These are phyloP conservation scores for Atopsyche davidsoni DNA, from an alignment of 1,140 invertebrate genomes.

Conservation along the genomic window DNA sequence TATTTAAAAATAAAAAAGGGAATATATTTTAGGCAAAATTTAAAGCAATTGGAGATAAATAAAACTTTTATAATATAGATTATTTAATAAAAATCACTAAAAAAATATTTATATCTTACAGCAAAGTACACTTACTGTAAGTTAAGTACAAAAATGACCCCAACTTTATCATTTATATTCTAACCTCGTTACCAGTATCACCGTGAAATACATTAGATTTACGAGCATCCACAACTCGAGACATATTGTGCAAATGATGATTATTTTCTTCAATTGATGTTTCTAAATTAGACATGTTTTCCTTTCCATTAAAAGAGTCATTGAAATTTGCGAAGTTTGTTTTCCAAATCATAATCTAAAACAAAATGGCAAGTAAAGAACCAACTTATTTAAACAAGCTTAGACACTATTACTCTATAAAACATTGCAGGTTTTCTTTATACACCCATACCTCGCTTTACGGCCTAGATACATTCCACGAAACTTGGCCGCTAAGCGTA, in stretches of 20 bases:
- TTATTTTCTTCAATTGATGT: constrained; percentile 3
- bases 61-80: neutral
- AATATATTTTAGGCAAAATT: neutral
- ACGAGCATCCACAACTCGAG: constrained; percentile 25
- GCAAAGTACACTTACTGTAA: neutral
- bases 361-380: constrained; percentile 15
- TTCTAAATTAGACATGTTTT: constrained; percentile 17
- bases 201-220: constrained; percentile 23
- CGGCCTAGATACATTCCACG: no score
- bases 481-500: no score
- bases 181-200: constrained; percentile 19
- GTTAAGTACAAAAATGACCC: neutral
- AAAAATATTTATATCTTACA: neutral
- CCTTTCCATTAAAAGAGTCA: constrained; percentile 19
- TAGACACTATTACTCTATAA: neutral
- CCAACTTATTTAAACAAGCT: neutral
- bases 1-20: neutral
- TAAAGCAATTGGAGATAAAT: neutral
- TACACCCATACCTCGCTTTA: no score
- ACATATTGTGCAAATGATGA: constrained; percentile 4
- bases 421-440: no score
- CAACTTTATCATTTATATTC: constrained; percentile 4
- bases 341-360: constrained; percentile 58
- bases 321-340: constrained; percentile 40
- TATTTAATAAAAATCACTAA: neutral